Base-by-base conservation (phyloP, 1,140 invertebrate species). In the Drosophila erecta region DNA sequence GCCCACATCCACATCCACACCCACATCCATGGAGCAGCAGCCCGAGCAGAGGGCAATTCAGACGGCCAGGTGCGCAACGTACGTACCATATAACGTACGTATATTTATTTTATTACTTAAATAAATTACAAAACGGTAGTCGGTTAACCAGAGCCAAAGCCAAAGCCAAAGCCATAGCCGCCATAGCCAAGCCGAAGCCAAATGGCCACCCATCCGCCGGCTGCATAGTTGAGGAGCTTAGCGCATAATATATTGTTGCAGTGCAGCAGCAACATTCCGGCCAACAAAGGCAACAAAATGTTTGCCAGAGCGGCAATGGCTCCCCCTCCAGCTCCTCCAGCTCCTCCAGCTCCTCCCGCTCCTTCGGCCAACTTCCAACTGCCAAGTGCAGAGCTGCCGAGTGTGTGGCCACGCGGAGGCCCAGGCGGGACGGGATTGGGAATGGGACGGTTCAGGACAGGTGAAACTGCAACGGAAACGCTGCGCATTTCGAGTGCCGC, bases 101-200 rank as follows among this genome's bases (percentile, higher is more conserved):
- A 87, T 87, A 89, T 86, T 86, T 87, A 87, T 87, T 87, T 87
- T 87, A 87, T 87, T 87, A 87, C 83, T 87, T 87, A 87, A 87
- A 87, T 87, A 87, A 87, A 87, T 87, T 87, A 87, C 83, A 87
- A 87, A 87, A 87, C 81, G 84, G 79, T 87, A 73, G 83, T 87
- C 79, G 83, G 83, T 87, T 87, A 89, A 87, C 83, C 83, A 76
- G 70, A 79, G 84, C 75, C 78, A 81, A 69, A 81, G 83, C 81
- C 77, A 85, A 81, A 86, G 43, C 35, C 47, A 47, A 44, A 27
- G 44, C 44, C 54, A 51, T 37, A 60, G 79, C 51, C 24, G 24
- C 22, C 43, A 15, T 11, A 43, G 41, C 44, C 65, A 51, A 49
- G 27, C 51, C 43, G 10, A 43, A 43, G 41, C 46, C 65, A 51